These are phyloP conservation scores for Paelopatides confundens DNA, from an alignment of 53 echinoderm and acorn worm genomes.

Conservation along the genomic window DNA sequence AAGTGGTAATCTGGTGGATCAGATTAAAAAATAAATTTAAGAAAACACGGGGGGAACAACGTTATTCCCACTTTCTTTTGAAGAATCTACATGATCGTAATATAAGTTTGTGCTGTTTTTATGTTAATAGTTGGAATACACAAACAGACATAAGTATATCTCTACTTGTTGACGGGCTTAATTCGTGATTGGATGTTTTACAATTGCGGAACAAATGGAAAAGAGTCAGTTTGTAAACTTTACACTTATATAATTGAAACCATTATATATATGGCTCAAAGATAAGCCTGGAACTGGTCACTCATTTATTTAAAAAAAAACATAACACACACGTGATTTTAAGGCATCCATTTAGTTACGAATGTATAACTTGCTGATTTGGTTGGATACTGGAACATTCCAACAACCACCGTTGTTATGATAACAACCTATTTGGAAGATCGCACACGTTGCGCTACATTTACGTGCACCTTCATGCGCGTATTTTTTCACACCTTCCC, in stretches of 20 bases:
- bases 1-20: no score
- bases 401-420: constrained; percentile 33
- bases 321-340: background rate
- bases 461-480: constrained; percentile 42
- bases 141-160: background rate
- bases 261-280: background rate
- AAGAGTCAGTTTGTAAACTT: background rate
- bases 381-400: constrained; percentile 48
- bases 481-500: no score
- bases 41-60: no score
- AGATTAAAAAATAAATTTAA: no score
- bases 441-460: constrained; percentile 56
- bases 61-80: no score
- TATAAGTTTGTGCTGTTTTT: background rate
- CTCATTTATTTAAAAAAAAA: background rate
- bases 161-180: background rate
- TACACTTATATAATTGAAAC: background rate
- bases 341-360: background rate
- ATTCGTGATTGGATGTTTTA: background rate
- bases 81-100: background rate
- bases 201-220: background rate
- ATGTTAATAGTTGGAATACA: background rate
- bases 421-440: constrained; percentile 50
- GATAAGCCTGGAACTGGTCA: constrained; percentile 10
- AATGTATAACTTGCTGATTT: constrained; percentile 3